Percentiles rank a stretch among this genome's conserved stretches.
phyloP scores from a whole-genome alignment of 2,888 invertebrate species.

The Serripes groenlandicus region DNA sequence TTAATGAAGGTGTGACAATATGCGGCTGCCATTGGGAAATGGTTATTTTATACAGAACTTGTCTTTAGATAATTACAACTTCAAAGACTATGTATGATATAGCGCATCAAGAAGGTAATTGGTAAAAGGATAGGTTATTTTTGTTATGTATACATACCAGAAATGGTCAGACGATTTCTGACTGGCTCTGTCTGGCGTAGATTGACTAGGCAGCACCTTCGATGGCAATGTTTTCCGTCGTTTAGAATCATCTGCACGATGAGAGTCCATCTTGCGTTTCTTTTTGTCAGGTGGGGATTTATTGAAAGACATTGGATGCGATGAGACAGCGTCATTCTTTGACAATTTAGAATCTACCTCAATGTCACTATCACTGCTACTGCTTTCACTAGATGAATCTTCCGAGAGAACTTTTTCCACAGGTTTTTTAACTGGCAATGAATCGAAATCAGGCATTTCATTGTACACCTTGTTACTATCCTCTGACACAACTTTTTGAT shows the following conservation, averaged over 20 bases:
- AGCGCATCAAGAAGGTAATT: too few species aligned
- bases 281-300: constrained; percentile 47
- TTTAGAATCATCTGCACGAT: constrained; percentile 55
- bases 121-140: too few species aligned
- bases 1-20: too few species aligned
- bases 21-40: too few species aligned
- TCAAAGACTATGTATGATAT: too few species aligned
- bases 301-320: constrained; percentile 42
- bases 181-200: constrained; percentile 17
- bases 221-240: constrained; percentile 51
- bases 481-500: not conserved
- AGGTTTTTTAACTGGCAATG: constrained; percentile 35
- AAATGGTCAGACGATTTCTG: not conserved
- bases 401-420: constrained; percentile 9
- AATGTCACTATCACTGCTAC: constrained; percentile 54
- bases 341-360: constrained; percentile 36
- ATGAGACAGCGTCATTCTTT: not conserved
- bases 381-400: constrained; percentile 30
- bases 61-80: too few species aligned
- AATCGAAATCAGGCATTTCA: constrained; percentile 47
- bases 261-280: constrained; percentile 59
- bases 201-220: constrained; percentile 8
- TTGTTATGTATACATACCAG: constrained; percentile 13
- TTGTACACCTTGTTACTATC: not conserved
- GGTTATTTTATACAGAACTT: too few species aligned